These are phyloP conservation scores for Mesorhabditis spiculigera DNA, from an alignment of 2,888 invertebrate genomes.

Conservation along the genomic window DNA sequence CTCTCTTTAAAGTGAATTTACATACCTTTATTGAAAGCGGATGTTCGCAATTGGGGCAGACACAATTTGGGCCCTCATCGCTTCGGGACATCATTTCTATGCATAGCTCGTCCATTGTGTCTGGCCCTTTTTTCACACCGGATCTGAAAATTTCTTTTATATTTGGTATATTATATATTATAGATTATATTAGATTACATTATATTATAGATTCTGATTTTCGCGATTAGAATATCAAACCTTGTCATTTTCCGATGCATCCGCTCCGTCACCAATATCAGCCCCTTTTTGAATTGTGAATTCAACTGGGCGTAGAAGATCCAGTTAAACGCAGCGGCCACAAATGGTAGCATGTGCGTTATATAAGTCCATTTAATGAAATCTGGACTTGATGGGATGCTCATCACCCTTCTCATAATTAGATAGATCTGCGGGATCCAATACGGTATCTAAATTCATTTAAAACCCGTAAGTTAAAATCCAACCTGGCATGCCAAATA, in stretches of 20 bases:
- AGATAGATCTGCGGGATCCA: constrained; percentile 37
- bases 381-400: background rate
- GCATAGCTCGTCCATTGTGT: no score
- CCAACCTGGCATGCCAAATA: constrained; percentile 34
- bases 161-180: no score
- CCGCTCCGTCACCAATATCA: constrained; percentile 38
- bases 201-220: no score
- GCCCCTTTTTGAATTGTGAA: constrained; percentile 46
- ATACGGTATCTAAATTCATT: constrained; percentile 18
- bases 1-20: no score
- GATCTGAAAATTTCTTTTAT: no score
- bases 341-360: constrained; percentile 36
- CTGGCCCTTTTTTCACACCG: no score
- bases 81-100: no score
- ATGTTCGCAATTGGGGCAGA: no score
- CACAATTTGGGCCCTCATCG: no score
- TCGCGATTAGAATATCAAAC: constrained; percentile 9
- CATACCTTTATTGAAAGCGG: no score
- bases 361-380: constrained; percentile 23
- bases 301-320: constrained; percentile 45
- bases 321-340: constrained; percentile 42
- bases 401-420: background rate
- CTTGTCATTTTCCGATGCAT: constrained; percentile 39
- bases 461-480: no score
- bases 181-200: no score